Base-by-base conservation (phyloP, 1,140 invertebrate genomes). In the Ceratitis capitata region DNA sequence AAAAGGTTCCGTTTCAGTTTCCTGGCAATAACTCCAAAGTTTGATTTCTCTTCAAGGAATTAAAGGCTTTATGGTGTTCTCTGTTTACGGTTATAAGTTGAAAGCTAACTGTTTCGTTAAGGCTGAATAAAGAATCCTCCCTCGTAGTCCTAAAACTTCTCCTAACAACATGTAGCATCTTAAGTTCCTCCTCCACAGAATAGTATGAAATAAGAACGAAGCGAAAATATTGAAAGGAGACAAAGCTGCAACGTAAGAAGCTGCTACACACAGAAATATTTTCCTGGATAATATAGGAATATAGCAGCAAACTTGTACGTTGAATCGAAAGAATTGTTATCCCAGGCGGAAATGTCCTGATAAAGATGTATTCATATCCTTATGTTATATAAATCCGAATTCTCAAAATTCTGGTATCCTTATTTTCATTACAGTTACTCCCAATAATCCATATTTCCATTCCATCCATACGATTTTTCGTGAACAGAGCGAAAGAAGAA, bases 381-480 rank as follows among this genome's bases (percentile, higher is more conserved):
- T 45, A 45, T 26, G n/a, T n/a, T n/a, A 45, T 45, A 78, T 23
- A 35, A 26, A 39, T 78, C 69, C 69, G 45, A 78, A 45, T 78
- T 39, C 69, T 45, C 32, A 78, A 42, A 45, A 78, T 78, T 39
- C 69, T 45, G 12, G n/a, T 78, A 78, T 78, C 69, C 69, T 45
- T 39, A 78, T 78, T 39, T 26, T 69, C 32, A 35, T 69, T 42
- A 42, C 19, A 69, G 29, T 69, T 69, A 78, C 39, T 78, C 39
- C 39, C 69, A 78, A 78, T 78, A 78, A 78, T 78, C 69, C 69
- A 78, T 78, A 19, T 39, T 45, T 78, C 69, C 69, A 78, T 78
- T 78, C 69, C 69, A 78, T 78, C 69, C 69, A 78, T 78, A 23
- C 9, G n/a, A 78, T 78, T 23, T 45, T 39, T 19, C 69, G 39